A percentile compares a stretch with the other conserved stretches of the same genome.
Evolutionary conservation across 2,888 invertebrate species (phyloP).

Genomic region (Cephonodes hylas): DNA sequence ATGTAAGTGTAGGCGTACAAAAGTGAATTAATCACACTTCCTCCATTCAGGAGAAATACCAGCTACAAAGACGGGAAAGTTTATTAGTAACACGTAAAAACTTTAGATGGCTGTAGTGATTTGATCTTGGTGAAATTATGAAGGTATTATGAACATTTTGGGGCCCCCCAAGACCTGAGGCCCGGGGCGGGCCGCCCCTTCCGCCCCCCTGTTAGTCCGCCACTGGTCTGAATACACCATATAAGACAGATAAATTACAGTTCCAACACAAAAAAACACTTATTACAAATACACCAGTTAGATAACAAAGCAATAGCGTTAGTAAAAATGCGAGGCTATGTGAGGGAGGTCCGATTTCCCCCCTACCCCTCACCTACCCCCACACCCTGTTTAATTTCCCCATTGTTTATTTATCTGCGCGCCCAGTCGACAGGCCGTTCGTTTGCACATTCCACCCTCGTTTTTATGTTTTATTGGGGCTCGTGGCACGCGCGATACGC

Average conservation of each 20-base stretch:
- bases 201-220: no score
- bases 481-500: neutral
- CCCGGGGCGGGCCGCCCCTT: no score
- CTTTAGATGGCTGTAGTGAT: no score
- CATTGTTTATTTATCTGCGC: constrained; percentile 69
- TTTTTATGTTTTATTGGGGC: constrained; percentile 37
- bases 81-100: no score
- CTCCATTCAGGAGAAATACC: no score
- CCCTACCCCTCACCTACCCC: neutral
- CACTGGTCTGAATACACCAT: no score
- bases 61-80: no score
- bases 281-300: neutral
- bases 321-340: neutral
- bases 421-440: constrained; percentile 57
- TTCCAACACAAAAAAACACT: neutral
- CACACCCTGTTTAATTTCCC: constrained; percentile 65
- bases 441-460: constrained; percentile 60
- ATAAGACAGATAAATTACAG: neutral
- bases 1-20: no score
- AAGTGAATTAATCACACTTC: no score
- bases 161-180: no score
- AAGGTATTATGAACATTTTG: no score
- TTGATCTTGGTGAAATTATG: no score
- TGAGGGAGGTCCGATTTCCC: neutral
- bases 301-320: neutral